A percentile compares a stretch with the other conserved stretches of the same genome.
phyloP scores from a whole-genome alignment of 2,113 vertebrate species.

The Turdus rufiventris region DNA sequence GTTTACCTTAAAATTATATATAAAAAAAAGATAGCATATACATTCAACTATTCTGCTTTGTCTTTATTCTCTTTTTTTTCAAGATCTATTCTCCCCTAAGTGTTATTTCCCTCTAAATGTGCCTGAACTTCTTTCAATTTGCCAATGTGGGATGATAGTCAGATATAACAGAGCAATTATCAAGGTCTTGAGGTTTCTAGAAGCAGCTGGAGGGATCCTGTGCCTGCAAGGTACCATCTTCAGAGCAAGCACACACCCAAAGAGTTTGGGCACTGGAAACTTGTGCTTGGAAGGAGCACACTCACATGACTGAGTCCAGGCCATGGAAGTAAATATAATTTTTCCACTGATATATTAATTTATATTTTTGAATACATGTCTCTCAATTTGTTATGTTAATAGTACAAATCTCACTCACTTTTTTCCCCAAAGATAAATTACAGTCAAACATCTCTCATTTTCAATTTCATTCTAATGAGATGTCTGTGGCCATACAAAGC shows the following conservation, averaged over 20 bases:
- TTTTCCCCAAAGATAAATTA: background rate
- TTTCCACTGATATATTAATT: background rate
- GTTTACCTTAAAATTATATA: background rate
- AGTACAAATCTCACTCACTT: background rate
- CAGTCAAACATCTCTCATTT: background rate
- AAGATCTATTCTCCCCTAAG: background rate
- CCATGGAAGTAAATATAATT: background rate
- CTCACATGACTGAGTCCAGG: background rate
- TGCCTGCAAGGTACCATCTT: background rate
- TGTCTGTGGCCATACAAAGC: background rate
- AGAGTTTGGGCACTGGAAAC: background rate
- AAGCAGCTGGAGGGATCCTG: background rate
- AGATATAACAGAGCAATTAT: fast-evolving
- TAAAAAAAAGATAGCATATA: background rate
- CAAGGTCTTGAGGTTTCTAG: background rate
- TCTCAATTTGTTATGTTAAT: background rate
- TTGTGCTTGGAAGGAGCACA: background rate
- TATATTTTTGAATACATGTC: background rate
- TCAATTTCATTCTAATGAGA: background rate
- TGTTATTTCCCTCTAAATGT: background rate
- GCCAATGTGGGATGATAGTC: too few relatives aligned
- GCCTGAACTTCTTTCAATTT: background rate
- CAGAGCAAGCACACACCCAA: background rate
- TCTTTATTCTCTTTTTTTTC: background rate
- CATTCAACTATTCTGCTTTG: background rate